Evolutionary conservation across 2,797 vertebrate species (phyloP).

Genomic region (Fringilla coelebs): DNA sequence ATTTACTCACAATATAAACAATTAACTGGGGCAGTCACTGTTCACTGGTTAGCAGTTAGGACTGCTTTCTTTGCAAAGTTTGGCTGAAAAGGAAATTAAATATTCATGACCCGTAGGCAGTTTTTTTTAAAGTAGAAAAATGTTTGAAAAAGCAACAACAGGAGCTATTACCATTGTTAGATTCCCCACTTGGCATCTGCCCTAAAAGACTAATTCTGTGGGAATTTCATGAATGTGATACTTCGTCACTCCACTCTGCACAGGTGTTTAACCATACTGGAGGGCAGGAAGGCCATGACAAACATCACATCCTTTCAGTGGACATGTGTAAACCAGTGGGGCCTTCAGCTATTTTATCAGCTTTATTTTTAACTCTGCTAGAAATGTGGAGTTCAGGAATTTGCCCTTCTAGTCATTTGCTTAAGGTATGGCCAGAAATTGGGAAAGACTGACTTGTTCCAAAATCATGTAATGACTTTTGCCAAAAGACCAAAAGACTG

Average conservation of each 20-base stretch:
- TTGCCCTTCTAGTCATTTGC: not conserved
- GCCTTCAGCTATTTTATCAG: not conserved
- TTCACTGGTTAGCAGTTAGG: not conserved
- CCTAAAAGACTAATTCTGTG: not conserved
- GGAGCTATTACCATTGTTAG: not conserved
- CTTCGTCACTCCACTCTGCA: not conserved
- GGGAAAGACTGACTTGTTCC: not conserved
- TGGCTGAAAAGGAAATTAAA: not conserved
- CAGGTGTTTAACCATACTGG: conserved; percentile 15
- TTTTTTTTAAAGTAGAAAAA: not conserved
- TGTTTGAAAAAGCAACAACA: not conserved
- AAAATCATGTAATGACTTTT: not conserved
- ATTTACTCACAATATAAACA: not conserved
- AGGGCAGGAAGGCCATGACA: conserved; percentile 9
- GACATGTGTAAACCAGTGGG: not conserved
- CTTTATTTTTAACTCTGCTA: conserved; percentile 51
- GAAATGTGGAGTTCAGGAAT: not conserved
- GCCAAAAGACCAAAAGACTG: not conserved
- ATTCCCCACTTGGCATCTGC: not conserved
- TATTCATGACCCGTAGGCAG: not conserved
- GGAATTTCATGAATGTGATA: not conserved
- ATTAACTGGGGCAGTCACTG: not conserved
- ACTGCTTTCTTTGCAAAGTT: not conserved
- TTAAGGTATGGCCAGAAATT: not conserved
- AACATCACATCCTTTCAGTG: conserved; percentile 23